A percentile compares a stretch with the other conserved stretches of the same genome.
Conservation (phyloP, 2,113 vertebrate species). For the Coreoperca whiteheadi region DNA sequence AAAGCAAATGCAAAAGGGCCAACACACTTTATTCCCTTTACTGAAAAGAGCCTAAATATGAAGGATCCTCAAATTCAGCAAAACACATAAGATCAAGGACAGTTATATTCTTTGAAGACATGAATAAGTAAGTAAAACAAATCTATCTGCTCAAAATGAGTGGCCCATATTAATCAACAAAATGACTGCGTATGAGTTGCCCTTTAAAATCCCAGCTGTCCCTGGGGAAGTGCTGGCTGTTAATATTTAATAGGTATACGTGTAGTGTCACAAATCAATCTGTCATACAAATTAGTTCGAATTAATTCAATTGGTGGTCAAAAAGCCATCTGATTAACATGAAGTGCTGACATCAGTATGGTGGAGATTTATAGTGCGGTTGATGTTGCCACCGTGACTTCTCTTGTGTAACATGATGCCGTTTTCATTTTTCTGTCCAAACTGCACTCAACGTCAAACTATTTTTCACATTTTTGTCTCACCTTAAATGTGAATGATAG, state of each 20-base stretch:
- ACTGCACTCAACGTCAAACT: neutral
- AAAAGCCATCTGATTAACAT: slow-evolving; percentile 70
- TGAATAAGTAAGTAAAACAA: slow-evolving; percentile 76
- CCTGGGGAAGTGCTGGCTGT: slow-evolving; percentile 76
- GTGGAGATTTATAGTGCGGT: slow-evolving; percentile 46
- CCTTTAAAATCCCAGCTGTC: slow-evolving; percentile 84
- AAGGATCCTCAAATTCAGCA: neutral
- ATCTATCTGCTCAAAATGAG: slow-evolving; percentile 64
- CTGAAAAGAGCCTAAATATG: neutral
- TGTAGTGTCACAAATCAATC: slow-evolving; percentile 82
- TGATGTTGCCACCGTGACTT: slow-evolving; percentile 21
- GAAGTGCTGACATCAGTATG: slow-evolving; percentile 59
- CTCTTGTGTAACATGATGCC: neutral
- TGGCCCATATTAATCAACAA: slow-evolving; percentile 81
- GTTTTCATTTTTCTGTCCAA: slow-evolving; percentile 25
- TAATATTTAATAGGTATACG: slow-evolving; percentile 85
- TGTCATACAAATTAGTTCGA: slow-evolving; percentile 80
- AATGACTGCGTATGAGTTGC: slow-evolving; percentile 75
- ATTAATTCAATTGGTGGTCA: slow-evolving; percentile 81
- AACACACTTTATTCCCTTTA: neutral
- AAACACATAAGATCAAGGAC: slow-evolving; percentile 31
- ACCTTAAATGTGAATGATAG: slow-evolving; percentile 26
- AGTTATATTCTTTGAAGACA: slow-evolving; percentile 52
- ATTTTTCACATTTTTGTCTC: slow-evolving; percentile 35
- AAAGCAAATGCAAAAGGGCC: slow-evolving; percentile 3